Conservation (phyloP, 2,113 vertebrate genomes). For the Corythornis cristatus region DNA sequence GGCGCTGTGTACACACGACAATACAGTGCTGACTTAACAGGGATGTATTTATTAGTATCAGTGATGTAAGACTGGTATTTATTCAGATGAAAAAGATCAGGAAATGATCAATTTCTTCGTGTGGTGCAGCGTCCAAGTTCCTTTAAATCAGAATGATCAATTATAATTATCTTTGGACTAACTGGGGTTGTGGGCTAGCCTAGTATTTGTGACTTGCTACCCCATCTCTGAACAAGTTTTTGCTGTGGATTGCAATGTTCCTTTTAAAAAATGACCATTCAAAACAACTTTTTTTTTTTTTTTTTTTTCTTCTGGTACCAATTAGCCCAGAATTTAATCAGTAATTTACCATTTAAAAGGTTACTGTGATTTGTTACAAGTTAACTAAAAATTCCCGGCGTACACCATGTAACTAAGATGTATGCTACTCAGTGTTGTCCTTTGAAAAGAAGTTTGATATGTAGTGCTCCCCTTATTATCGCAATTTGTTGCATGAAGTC, state of each 20-base stretch:
- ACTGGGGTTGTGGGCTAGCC: neutral
- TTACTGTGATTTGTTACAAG: constrained; percentile 44
- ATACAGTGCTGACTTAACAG: constrained; percentile 2
- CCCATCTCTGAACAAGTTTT: neutral
- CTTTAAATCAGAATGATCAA: neutral
- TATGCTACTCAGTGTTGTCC: neutral
- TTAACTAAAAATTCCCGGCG: constrained; percentile 33
- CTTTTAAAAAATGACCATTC: neutral
- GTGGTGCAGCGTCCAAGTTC: neutral
- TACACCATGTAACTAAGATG: neutral
- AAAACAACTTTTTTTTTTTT: neutral
- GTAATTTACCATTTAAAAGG: constrained; percentile 42
- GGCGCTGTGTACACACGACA: constrained; percentile 20
- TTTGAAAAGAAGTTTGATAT: neutral
- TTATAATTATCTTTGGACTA: neutral
- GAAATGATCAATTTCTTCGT: neutral
- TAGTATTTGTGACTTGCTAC: neutral
- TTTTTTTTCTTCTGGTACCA: neutral
- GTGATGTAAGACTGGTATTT: neutral
- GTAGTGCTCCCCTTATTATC: neutral
- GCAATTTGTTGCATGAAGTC: neutral
- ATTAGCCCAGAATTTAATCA: constrained; percentile 39
- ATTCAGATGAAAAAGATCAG: neutral
- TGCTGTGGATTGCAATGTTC: neutral
- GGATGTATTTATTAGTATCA: constrained; percentile 30